Evolutionary conservation across 2,888 invertebrate genomes (phyloP).

Genomic region (Rhagium mordax): DNA sequence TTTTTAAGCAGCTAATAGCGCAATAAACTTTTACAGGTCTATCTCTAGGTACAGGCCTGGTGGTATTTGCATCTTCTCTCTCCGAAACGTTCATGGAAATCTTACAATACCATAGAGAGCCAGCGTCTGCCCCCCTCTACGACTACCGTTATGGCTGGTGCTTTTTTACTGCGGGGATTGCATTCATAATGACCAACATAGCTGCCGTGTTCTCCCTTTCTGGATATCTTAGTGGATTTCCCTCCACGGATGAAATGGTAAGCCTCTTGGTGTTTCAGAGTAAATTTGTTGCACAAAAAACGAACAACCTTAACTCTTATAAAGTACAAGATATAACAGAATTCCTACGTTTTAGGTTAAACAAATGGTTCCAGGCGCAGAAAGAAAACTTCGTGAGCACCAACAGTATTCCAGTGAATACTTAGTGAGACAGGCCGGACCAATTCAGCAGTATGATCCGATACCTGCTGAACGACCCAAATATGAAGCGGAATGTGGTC

Average conservation of each 20-base stretch:
- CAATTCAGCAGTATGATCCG: slow-evolving; percentile 62
- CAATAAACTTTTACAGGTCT: slow-evolving; percentile 71
- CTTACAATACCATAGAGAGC: slow-evolving; percentile 68
- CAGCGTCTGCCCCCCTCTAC: slow-evolving; percentile 63
- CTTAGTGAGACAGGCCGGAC: slow-evolving; percentile 65
- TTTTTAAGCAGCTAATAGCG: too few species aligned
- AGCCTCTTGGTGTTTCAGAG: slow-evolving; percentile 39
- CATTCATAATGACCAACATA: slow-evolving; percentile 75
- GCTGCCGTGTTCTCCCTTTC: slow-evolving; percentile 75
- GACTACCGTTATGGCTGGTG: slow-evolving; percentile 77
- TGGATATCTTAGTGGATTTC: slow-evolving; percentile 75
- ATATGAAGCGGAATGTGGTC: slow-evolving; percentile 68
- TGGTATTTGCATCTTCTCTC: slow-evolving; percentile 75
- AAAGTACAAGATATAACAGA: neutral
- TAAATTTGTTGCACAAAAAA: too few species aligned
- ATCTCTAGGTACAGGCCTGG: slow-evolving; percentile 75
- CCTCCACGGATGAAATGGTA: slow-evolving; percentile 77
- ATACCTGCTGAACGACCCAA: slow-evolving; percentile 57
- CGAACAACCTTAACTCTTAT: too few species aligned
- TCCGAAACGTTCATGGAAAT: slow-evolving; percentile 74
- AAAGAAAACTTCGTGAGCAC: slow-evolving; percentile 73
- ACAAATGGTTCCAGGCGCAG: slow-evolving; percentile 76
- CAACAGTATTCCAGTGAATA: slow-evolving; percentile 73
- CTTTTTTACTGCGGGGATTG: slow-evolving; percentile 75
- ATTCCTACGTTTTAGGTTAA: slow-evolving; percentile 69